phyloP scores from a whole-genome alignment of 2,797 vertebrate genomes.

The Gallinago nigripennis region DNA sequence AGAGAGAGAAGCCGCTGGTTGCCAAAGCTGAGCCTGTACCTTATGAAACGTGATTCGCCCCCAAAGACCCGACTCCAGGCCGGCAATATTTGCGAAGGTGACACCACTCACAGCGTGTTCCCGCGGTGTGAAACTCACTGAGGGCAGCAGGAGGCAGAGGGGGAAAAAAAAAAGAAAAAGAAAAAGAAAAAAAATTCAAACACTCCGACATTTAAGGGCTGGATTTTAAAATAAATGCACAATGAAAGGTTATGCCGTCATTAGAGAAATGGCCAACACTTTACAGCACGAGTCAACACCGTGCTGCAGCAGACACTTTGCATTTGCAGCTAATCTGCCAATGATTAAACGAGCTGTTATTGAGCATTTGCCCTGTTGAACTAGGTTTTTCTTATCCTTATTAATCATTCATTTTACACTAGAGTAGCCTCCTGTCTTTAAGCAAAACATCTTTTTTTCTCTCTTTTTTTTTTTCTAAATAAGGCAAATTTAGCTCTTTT shows the following conservation, averaged over 20 bases:
- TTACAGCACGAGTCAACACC: neutral
- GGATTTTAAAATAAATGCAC: neutral
- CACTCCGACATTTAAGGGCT: neutral
- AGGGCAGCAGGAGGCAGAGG: neutral
- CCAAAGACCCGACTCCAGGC: neutral
- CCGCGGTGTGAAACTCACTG: neutral
- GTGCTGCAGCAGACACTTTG: slow-evolving; percentile 11
- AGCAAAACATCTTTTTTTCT: neutral
- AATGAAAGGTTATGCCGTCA: slow-evolving; percentile 10
- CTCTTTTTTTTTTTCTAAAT: neutral
- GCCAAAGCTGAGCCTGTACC: slow-evolving; percentile 34
- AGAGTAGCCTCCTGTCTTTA: slow-evolving; percentile 37
- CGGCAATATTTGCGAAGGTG: neutral
- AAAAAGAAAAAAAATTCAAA: neutral
- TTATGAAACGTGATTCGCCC: slow-evolving; percentile 38
- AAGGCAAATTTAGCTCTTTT: neutral
- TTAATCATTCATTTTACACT: slow-evolving; percentile 71
- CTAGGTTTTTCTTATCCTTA: slow-evolving; percentile 68
- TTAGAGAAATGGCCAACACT: slow-evolving; percentile 15
- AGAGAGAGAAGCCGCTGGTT: neutral
- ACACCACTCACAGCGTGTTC: neutral
- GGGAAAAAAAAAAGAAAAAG: no score
- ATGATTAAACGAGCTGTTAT: slow-evolving; percentile 72
- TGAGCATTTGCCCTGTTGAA: slow-evolving; percentile 73
- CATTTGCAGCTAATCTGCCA: slow-evolving; percentile 65